A percentile compares a stretch with the other conserved stretches of the same genome.
phyloP scores from a whole-genome alignment of 2,888 invertebrate species.

The Parapristionchus giblindavisi region DNA sequence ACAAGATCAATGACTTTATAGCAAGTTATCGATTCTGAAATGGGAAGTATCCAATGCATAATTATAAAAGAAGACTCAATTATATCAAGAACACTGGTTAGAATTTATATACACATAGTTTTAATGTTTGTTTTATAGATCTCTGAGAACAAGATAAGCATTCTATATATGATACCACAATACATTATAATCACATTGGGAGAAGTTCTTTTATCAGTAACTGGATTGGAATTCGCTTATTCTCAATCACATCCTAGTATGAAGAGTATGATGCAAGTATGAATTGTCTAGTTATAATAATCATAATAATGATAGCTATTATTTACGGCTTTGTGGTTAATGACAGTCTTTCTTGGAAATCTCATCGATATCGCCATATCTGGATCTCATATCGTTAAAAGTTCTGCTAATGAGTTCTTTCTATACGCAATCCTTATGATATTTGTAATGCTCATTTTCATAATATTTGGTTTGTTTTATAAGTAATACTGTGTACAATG shows the following conservation, averaged over 20 bases:
- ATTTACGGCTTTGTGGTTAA: slow-evolving; percentile 84
- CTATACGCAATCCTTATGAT: slow-evolving; percentile 66
- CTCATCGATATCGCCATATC: slow-evolving; percentile 85
- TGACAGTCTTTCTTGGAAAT: slow-evolving; percentile 92
- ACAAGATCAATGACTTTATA: too few relatives aligned
- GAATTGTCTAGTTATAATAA: background rate
- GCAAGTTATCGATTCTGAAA: too few relatives aligned
- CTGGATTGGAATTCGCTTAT: slow-evolving; percentile 93
- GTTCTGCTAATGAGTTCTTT: slow-evolving; percentile 67
- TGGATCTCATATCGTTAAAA: slow-evolving; percentile 52
- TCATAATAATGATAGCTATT: slow-evolving; percentile 4
- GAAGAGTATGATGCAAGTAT: slow-evolving; percentile 83
- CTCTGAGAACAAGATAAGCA: slow-evolving; percentile 60
- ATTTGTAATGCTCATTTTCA: slow-evolving; percentile 62
- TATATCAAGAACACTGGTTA: too few relatives aligned
- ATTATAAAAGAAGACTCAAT: too few relatives aligned
- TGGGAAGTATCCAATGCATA: too few relatives aligned
- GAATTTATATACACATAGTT: too few relatives aligned
- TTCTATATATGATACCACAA: slow-evolving; percentile 82
- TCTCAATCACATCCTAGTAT: slow-evolving; percentile 86
- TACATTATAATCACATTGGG: slow-evolving; percentile 89
- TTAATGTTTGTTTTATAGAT: too few relatives aligned
- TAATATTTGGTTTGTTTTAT: slow-evolving; percentile 50
- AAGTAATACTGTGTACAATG: too few relatives aligned
- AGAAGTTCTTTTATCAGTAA: slow-evolving; percentile 94